Conservation (phyloP, 2,888 invertebrate genomes). For the Papilio elwesi region DNA sequence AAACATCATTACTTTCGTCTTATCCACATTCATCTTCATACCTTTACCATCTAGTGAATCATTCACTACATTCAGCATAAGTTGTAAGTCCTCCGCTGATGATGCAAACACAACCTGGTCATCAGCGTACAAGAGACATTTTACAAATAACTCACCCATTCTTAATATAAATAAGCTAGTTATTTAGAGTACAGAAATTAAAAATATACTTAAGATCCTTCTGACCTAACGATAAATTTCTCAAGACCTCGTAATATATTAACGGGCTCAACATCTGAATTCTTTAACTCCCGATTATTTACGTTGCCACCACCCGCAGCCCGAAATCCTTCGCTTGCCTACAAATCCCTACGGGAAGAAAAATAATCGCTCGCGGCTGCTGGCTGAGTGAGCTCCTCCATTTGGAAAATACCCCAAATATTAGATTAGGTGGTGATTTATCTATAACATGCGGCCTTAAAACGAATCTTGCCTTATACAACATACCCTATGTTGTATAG, state of each 20-base stretch:
- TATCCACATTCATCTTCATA: too few relatives aligned
- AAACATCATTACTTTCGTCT: too few relatives aligned
- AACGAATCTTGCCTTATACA: not conserved
- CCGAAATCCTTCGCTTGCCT: conserved; percentile 49
- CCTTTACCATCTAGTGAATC: too few relatives aligned
- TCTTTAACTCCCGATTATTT: conserved; percentile 79
- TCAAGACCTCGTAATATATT: conserved; percentile 28
- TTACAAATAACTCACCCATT: too few relatives aligned
- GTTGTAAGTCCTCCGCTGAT: too few relatives aligned
- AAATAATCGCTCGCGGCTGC: conserved; percentile 76
- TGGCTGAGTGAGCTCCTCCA: conserved; percentile 76
- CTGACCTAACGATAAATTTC: conserved; percentile 30
- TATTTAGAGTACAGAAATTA: too few relatives aligned
- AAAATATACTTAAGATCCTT: not conserved
- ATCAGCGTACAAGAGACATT: too few relatives aligned
- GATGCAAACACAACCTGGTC: too few relatives aligned
- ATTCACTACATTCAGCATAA: too few relatives aligned
- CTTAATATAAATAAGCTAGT: too few relatives aligned
- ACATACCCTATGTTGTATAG: not conserved
- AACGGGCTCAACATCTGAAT: conserved; percentile 59
- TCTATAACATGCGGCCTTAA: conserved; percentile 63
- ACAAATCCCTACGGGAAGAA: conserved; percentile 47
- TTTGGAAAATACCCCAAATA: conserved; percentile 75
- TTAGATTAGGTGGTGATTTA: conserved; percentile 70
- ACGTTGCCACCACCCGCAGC: conserved; percentile 63